A percentile compares a stretch with the other conserved stretches of the same genome.
Conservation (phyloP, 2,888 invertebrate genomes). For the Drosophila formosana region DNA sequence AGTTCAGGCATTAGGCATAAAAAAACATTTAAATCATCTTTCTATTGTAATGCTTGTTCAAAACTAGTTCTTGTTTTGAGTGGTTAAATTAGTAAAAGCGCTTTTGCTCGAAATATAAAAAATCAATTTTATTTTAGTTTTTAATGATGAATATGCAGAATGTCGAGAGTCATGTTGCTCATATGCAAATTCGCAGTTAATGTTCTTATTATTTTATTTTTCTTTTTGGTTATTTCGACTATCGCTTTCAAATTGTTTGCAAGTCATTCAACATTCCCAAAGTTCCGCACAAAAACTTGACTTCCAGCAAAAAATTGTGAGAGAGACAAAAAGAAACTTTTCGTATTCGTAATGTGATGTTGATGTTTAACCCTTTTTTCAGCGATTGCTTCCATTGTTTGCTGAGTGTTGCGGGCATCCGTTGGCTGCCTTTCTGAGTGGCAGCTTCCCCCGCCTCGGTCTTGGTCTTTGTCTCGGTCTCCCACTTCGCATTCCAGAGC, state of each 20-base stretch:
- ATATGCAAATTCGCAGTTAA: neutral
- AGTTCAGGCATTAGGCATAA: too few relatives aligned
- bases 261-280: constrained; percentile 17
- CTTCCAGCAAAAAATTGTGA: constrained; percentile 1
- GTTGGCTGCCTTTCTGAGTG: constrained; percentile 31
- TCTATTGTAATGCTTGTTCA: too few relatives aligned
- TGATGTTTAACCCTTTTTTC: constrained; percentile 61
- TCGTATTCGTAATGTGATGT: constrained; percentile 36
- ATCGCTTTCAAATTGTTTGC: constrained; percentile 25
- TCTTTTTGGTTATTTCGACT: constrained; percentile 7
- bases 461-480: neutral
- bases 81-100: too few relatives aligned
- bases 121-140: too few relatives aligned
- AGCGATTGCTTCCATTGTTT: constrained; percentile 69
- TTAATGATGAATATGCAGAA: too few relatives aligned
- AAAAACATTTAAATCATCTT: too few relatives aligned
- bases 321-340: constrained; percentile 43
- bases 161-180: neutral
- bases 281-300: constrained; percentile 20
- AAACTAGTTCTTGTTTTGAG: too few relatives aligned
- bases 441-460: constrained; percentile 31
- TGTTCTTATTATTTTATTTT: neutral
- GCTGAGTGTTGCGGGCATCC: constrained; percentile 36
- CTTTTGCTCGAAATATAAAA: too few relatives aligned
- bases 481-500: constrained; percentile 18